phyloP scores from a whole-genome alignment of 1,140 invertebrate species.

The Aphaenogaster floridana region DNA sequence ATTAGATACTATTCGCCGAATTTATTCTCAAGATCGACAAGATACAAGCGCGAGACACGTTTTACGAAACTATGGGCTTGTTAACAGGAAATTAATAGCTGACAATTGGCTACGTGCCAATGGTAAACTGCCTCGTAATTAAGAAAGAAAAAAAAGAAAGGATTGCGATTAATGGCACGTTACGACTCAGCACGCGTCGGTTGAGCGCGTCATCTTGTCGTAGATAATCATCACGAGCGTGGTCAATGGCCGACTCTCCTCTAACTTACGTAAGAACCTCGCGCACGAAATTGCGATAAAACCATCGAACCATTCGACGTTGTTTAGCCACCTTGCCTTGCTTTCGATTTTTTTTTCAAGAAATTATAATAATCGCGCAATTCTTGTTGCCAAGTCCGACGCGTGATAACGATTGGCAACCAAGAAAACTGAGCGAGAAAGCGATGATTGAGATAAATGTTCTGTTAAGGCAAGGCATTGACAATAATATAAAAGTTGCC shows the following conservation, averaged over 20 bases:
- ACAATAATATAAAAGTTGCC: neutral
- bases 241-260: constrained; percentile 54
- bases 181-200: constrained; percentile 35
- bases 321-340: constrained; percentile 12
- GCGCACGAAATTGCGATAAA: constrained; percentile 49
- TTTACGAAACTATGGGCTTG: neutral
- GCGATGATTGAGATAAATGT: neutral
- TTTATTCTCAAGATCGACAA: neutral
- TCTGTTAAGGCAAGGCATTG: neutral
- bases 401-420: constrained; percentile 15
- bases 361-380: constrained; percentile 13
- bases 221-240: constrained; percentile 49
- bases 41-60: neutral
- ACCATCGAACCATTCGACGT: constrained; percentile 36
- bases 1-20: neutral
- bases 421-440: neutral
- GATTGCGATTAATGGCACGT: constrained; percentile 51
- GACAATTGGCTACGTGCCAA: constrained; percentile 2
- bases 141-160: constrained; percentile 35
- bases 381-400: neutral
- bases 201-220: constrained; percentile 45
- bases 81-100: constrained; percentile 16
- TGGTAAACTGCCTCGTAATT: constrained; percentile 2
- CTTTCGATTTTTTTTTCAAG: constrained; percentile 39
- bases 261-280: constrained; percentile 49